Base-by-base conservation (phyloP, 37 sponge, comb jelly and placozoan species). In the Axinella damicornis region DNA sequence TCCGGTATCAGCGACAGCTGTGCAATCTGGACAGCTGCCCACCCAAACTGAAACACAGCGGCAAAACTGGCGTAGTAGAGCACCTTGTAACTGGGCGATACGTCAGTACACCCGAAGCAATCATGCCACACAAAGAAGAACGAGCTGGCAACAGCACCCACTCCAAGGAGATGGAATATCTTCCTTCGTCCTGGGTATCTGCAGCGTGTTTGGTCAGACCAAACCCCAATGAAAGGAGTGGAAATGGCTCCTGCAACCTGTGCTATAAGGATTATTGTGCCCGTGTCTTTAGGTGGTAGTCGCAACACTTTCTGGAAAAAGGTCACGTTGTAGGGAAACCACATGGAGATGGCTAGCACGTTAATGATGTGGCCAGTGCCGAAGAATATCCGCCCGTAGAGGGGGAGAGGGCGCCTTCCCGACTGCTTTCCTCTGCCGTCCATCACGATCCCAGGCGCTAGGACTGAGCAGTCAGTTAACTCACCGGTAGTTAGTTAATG, bases 1-100 rank as follows among this genome's bases (percentile, higher is more conserved):
- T 92, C 95, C 22, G 98, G 98, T 39, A 97, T 94, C 35, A 97
- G 91, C 0, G 98, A 83, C 18, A 97, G 85, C 28, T 97, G 98
- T 14, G 94, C 85, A 57, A 97, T 89, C 72, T 97, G 98, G 1
- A 88, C 88, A 24, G 93, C 70, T 2, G 98, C 94, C 98, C 98
- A 97, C 0, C 98, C 98, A 87, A 94, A 94, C 83, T 97, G 94
- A 67, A 97, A 94, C 65, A 97, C 82, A 25, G 92, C 61, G 21
- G 94, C 90, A 58, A 97, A 97, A 35, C 81, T 53, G 0, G 88
- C 74, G 72, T 79, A 94, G 57, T 94, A 94, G 27, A 94, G 37
- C 9, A 94, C 83, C 30, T 86, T 46, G 68, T 86, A 86, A 6
- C 54, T 33, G 17, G 80, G 65, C 14, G 82, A 72, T 21, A 53